Conservation (phyloP, 2,797 vertebrate genomes). For the Acipenser transmontanus region DNA sequence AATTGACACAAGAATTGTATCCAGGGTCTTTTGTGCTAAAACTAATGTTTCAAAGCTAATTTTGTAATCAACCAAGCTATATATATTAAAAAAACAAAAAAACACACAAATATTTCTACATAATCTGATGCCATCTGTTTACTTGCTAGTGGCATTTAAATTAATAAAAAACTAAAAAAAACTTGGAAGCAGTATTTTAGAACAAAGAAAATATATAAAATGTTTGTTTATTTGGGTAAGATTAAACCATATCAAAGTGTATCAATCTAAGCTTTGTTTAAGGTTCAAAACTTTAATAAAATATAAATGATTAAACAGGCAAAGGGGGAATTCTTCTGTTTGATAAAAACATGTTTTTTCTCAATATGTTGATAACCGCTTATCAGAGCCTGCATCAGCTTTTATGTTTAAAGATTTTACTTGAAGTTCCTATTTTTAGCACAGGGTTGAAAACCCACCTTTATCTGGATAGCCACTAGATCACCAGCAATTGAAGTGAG, state of each 20-base stretch:
- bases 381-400: slow-evolving; percentile 47
- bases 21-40: background rate
- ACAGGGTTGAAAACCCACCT: slow-evolving; percentile 57
- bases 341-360: slow-evolving; percentile 42
- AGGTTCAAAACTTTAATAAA: slow-evolving; percentile 15
- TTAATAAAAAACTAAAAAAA: too few species aligned
- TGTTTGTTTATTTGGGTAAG: too few species aligned
- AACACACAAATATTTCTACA: too few species aligned
- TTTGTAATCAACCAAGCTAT: background rate
- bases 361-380: slow-evolving; percentile 64
- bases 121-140: too few species aligned
- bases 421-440: slow-evolving; percentile 64
- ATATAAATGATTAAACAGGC: background rate
- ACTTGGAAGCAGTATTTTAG: too few species aligned
- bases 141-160: too few species aligned
- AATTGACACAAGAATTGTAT: background rate
- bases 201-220: too few species aligned
- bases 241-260: background rate
- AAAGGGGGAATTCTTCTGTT: slow-evolving; percentile 28
- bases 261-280: slow-evolving; percentile 17
- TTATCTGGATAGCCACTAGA: slow-evolving; percentile 62
- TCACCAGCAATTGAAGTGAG: slow-evolving; percentile 64
- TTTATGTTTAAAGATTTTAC: slow-evolving; percentile 54
- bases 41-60: background rate
- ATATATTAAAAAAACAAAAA: background rate